phyloP scores from a whole-genome alignment of 2,113 vertebrate genomes.

The Siphamia tubifer region DNA sequence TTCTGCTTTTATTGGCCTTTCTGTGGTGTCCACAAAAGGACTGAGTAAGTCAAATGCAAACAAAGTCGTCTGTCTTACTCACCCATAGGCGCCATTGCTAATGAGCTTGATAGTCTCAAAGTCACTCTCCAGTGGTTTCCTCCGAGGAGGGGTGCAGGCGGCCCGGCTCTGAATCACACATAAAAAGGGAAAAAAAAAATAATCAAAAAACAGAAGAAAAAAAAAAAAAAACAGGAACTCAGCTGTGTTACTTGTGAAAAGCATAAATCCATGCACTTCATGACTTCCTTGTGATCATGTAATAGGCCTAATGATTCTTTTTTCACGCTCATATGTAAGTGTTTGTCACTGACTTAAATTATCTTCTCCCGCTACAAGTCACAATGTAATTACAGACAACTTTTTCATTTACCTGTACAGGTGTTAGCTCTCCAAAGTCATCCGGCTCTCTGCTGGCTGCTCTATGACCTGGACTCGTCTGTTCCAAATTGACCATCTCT shows the following conservation, averaged over 20 bases:
- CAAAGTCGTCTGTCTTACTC: constrained; percentile 59
- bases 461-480: constrained; percentile 78
- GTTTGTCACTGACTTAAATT: neutral
- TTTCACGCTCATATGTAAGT: neutral
- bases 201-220: neutral
- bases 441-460: constrained; percentile 74
- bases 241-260: neutral
- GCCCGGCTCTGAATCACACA: constrained; percentile 72
- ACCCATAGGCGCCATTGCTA: constrained; percentile 96
- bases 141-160: constrained; percentile 74
- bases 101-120: constrained; percentile 96
- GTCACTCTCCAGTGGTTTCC: constrained; percentile 90
- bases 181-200: no score
- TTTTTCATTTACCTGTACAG: constrained; percentile 52
- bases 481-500: constrained; percentile 90
- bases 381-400: no score
- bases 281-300: neutral
- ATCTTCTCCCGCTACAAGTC: neutral
- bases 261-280: neutral
- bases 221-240: constrained; percentile 9
- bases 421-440: constrained; percentile 80
- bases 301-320: neutral
- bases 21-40: neutral
- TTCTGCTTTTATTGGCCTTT: constrained; percentile 26
- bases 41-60: constrained; percentile 18